phyloP scores from a whole-genome alignment of 2,888 invertebrate species.

The Aspidapion aeneum region DNA sequence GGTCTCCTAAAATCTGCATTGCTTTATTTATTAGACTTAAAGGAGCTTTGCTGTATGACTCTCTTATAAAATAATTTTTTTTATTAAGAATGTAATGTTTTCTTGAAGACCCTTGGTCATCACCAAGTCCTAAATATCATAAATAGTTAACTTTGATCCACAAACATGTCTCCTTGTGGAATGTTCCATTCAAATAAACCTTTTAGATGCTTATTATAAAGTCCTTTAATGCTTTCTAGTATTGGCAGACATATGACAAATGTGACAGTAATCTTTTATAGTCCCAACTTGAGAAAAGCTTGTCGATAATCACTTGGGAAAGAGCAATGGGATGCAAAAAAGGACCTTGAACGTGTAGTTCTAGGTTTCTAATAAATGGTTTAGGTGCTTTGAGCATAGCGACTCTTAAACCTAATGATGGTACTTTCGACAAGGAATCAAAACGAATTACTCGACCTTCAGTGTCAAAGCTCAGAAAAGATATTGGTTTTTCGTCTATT shows the following conservation, averaged over 20 bases:
- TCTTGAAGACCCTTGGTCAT: conserved; percentile 64
- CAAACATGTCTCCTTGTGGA: conserved; percentile 75
- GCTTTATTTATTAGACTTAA: conserved; percentile 63
- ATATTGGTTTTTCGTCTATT: conserved; percentile 57
- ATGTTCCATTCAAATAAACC: conserved; percentile 62
- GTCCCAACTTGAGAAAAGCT: conserved; percentile 58
- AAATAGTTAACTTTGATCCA: conserved; percentile 67
- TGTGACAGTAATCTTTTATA: conserved; percentile 59
- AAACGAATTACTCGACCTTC: conserved; percentile 73
- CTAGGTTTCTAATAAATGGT: conserved; percentile 58
- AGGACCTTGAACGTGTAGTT: conserved; percentile 69
- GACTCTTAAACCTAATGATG: conserved; percentile 67
- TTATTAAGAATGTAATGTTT: conserved; percentile 57
- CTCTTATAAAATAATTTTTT: conserved; percentile 64
- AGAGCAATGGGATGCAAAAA: conserved; percentile 61
- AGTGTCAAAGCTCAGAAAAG: conserved; percentile 69
- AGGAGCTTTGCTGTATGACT: conserved; percentile 67
- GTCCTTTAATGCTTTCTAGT: conserved; percentile 63
- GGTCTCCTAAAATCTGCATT: conserved; percentile 55
- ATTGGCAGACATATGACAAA: conserved; percentile 54
- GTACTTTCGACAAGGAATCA: conserved; percentile 75
- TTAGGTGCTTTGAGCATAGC: conserved; percentile 73
- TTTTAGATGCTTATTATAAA: conserved; percentile 58
- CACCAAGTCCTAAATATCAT: conserved; percentile 71
- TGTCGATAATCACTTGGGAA: conserved; percentile 59